These are phyloP conservation scores for Oreotrochilus melanogaster DNA, from an alignment of 2,113 vertebrate species.

Conservation along the genomic window DNA sequence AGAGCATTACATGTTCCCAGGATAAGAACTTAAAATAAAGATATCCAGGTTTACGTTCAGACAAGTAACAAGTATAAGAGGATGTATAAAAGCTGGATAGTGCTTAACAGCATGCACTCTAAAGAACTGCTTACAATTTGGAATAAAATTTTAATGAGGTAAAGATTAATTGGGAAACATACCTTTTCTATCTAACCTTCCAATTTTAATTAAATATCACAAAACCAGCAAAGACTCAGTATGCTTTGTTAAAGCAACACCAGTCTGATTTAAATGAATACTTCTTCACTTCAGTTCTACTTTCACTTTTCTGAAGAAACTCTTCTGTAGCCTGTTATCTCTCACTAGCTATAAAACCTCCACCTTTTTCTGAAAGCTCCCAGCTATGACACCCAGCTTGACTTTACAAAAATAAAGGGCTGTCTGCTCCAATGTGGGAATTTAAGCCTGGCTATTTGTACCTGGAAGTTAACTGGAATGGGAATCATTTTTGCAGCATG, in stretches of 20 bases:
- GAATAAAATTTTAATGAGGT: conserved; percentile 1
- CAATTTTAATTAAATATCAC: conserved; percentile 23
- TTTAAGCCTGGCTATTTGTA: background rate
- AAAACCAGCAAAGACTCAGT: background rate
- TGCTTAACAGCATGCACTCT: background rate
- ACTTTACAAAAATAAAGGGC: background rate
- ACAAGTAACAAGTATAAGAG: background rate
- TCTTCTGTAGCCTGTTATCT: background rate
- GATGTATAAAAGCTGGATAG: background rate
- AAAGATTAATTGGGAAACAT: conserved; percentile 3
- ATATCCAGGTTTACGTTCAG: background rate
- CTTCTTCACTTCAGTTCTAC: background rate
- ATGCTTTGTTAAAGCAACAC: background rate
- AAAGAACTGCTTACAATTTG: background rate
- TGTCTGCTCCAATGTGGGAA: background rate
- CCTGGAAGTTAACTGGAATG: background rate
- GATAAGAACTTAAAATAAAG: background rate
- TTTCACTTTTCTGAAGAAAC: background rate
- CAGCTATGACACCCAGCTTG: background rate
- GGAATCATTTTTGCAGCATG: background rate
- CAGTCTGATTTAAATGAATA: background rate
- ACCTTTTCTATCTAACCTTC: background rate
- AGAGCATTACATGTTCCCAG: background rate
- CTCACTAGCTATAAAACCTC: background rate
- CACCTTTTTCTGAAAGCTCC: background rate